Evolutionary conservation across 2,113 vertebrate genomes (phyloP), one percentile per base, ranked within the genome.

Genomic region (Erythrocercus mccallii): DNA sequence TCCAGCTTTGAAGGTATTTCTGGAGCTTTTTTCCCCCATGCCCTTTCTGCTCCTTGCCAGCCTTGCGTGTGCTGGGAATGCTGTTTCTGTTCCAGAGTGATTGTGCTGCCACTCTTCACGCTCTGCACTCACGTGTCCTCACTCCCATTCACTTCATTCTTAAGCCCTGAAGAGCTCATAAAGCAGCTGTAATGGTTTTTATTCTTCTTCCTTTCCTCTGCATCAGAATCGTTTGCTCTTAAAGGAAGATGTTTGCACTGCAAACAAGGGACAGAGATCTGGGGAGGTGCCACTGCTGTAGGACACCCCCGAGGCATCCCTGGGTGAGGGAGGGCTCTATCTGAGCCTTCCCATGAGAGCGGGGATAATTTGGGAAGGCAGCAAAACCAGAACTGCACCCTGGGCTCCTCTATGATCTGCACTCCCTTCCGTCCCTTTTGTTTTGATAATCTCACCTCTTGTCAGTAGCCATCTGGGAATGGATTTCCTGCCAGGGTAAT

Each of bases 1-100:
- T 31, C 33, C 54, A 31, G 19, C 90, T 95, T 94, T 95, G 94
- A 95, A 92, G 85, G 78, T 93, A 94, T 95, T 95, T 95, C 90
- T 82, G 88, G 78, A 96, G 48, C 57, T 50, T 69, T 85, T 60
- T 61, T 33, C n/a, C 53, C 53, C 60, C 7, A 31, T 77, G 87
- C 61, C 81, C 78, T 72, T 37, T 56, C 51, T 76, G 87, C 58
- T 93, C 79, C 74, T 79, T 1, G 0, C 48, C 58, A 80, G 54
- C 31, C 71, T 33, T 66, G n/a, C 0, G 0, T 14, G 10, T 30
- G 66, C 57, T 54, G 81, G 74, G 48, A 86, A 38, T 4, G 78
- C 85, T 79, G 61, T 25, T 90, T 69, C 74, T 88, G 1, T 87
- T 72, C n/a, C 2, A 1, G 16, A 11, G 40, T 23, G 74, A 80